Percentiles rank a stretch among this genome's conserved stretches.
Conservation (phyloP, 2,113 vertebrate species). For the Pseudorhombus dupliciocellatus region DNA sequence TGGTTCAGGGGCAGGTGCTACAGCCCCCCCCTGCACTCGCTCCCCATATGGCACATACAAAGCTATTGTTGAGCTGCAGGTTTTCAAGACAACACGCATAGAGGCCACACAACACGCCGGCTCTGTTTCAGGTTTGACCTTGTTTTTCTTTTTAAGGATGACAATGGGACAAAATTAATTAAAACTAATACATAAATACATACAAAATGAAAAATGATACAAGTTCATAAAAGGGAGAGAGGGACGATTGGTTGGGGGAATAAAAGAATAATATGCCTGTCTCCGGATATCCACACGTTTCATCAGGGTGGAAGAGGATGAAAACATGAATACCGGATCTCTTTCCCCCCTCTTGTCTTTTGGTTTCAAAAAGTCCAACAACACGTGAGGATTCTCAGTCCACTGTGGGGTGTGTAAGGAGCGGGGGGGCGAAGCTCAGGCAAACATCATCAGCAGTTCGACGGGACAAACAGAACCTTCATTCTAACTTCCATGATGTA, state of each 20-base stretch:
- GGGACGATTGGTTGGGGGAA: constrained; percentile 2
- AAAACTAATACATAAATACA: constrained; percentile 49
- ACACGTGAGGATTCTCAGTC: constrained; percentile 25
- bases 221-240: neutral
- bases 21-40: constrained; percentile 30
- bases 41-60: constrained; percentile 57
- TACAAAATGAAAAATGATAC: constrained; percentile 12
- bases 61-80: constrained; percentile 22
- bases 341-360: neutral
- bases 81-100: constrained; percentile 4
- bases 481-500: constrained; percentile 7
- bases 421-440: neutral
- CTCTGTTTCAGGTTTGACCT: constrained; percentile 1
- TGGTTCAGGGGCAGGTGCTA: constrained; percentile 20
- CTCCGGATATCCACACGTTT: constrained; percentile 2
- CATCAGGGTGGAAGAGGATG: constrained; percentile 5
- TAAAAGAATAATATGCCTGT: constrained; percentile 4
- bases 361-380: constrained; percentile 31
- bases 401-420: neutral
- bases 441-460: constrained; percentile 56
- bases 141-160: neutral
- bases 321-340: constrained; percentile 8
- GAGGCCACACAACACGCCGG: constrained; percentile 2
- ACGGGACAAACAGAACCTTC: constrained; percentile 46
- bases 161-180: constrained; percentile 49